Base-by-base conservation (phyloP, 2,797 vertebrate genomes). In the Tapera naevia region DNA sequence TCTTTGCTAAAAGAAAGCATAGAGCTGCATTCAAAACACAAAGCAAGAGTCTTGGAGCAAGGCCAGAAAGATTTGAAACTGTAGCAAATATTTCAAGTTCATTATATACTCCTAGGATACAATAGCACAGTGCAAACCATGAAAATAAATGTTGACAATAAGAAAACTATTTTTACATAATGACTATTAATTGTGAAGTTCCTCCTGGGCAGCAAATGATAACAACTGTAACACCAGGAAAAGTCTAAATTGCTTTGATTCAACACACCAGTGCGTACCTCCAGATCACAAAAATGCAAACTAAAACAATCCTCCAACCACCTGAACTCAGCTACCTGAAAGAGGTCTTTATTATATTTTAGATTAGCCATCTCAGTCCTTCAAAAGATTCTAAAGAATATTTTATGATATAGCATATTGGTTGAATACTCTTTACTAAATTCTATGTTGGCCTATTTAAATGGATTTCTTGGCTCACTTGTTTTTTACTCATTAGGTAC, bases 121-220 rank as follows among this genome's bases (percentile, higher is more conserved):
- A 94, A 57, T 1, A 82, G 80, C 53, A 82, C 60, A 76, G 67
- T 17, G 17, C 66, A 92, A 93, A 58, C 62, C 76, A 58, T 27
- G 79, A 79, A 92, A 94, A 88, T 53, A 88, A 94, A 18, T 32
- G 76, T 39, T 92, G 94, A 86, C 57, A 96, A 43, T 90, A 75
- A 91, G 70, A 60, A 73, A 84, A 41, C 60, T 45, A 50, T 62
- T 88, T 85, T 90, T 88, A 92, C 33, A 43, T 90, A 92, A 93
- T 80, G 57, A 75, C 76, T 86, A 67, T 84, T 91, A 93, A 91
- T 82, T 95, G 91, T 61, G 45, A 80, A 79, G 35, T 73, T 93
- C 64, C 58, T 94, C 56, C 88, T 84, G 88, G 70, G 80, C 67
- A 94, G 83, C 74, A 95, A 91, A 70, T 30, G 33, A 23, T 67